Base-by-base conservation (phyloP, 2,888 invertebrate genomes). In the Sicus ferrugineus region DNA sequence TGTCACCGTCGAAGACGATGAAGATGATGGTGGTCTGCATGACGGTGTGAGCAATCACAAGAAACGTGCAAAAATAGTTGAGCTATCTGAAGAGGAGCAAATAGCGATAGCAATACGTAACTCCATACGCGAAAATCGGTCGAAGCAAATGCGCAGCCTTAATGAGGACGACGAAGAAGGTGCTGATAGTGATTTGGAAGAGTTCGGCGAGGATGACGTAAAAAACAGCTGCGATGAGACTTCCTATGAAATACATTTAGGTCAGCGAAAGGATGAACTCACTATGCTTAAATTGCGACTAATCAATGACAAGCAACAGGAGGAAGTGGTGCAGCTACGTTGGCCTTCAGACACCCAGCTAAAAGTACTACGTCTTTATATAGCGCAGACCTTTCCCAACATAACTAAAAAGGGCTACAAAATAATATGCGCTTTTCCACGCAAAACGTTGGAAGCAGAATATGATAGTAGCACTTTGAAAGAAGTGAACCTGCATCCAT, bases 311-410 rank as follows among this genome's bases (percentile, higher is more conserved):
- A 70, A 74, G 2, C 80, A 80, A 26, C 75, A 70, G 30, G 81
- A 83, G 54, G 81, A 83, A 71, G 77, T 81, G 48, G 79, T 82
- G n/a, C 81, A 82, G 70, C 71, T 85, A 56, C 83, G 83, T 66
- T 85, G 84, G 85, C 85, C 85, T 7, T 84, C 82, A 30, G 80
- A 84, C 66, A 83, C 85, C 2, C 79, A 78, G 72, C 71, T 85
- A 26, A 75, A 79, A 50, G 83, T 80, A 0, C 74, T 85, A 19
- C 80, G 81, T 61, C 71, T 81, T 2, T 85, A 83, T 73, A 82
- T 85, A 26, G 73, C 73, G 2, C 81, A 81, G 72, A 76, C 76
- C 73, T 82, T 82, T 76, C 81, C 80, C 72, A 82, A 84, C 70
- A 79, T 83, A 75, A 81, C 81, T 28, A 77, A 78, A 68, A 77